Conservation (phyloP, 2,888 invertebrate species). For the Schizaphis graminum region DNA sequence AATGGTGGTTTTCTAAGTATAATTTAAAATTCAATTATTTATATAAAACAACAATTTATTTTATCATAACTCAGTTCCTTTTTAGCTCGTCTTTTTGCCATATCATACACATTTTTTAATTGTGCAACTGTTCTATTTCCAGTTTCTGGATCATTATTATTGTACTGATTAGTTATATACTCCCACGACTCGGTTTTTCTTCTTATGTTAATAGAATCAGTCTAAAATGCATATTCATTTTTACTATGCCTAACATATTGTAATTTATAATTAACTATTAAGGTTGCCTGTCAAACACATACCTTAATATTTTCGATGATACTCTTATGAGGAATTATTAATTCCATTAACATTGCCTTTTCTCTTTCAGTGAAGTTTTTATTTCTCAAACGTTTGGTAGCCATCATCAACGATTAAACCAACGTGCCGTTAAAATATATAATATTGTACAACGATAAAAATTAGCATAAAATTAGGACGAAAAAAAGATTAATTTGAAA, state of each 20-base stretch:
- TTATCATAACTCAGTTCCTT: conserved; percentile 1
- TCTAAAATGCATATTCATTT: conserved; percentile 11
- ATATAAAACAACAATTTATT: conserved; percentile 2
- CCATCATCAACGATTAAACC: too few relatives aligned
- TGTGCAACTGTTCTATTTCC: not conserved
- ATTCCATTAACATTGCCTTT: too few relatives aligned
- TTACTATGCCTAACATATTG: not conserved
- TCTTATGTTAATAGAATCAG: conserved; percentile 9
- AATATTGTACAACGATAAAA: too few relatives aligned
- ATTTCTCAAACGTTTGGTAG: too few relatives aligned
- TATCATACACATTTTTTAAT: conserved; percentile 10
- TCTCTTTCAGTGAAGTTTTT: too few relatives aligned
- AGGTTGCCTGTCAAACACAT: not conserved
- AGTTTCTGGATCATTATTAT: not conserved
- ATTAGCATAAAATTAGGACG: too few relatives aligned
- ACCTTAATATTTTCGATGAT: conserved; percentile 1
- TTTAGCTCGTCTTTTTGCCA: conserved; percentile 6
- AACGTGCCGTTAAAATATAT: too few relatives aligned
- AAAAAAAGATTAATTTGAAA: too few relatives aligned
- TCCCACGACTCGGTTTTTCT: not conserved
- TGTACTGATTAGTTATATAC: not conserved
- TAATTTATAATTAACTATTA: not conserved
- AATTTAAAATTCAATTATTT: not conserved
- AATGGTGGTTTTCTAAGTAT: not conserved
- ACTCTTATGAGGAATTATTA: not conserved